A percentile compares a stretch with the other conserved stretches of the same genome.
Evolutionary conservation across 2,113 vertebrate species (phyloP).

Genomic region (Strix aluco): DNA sequence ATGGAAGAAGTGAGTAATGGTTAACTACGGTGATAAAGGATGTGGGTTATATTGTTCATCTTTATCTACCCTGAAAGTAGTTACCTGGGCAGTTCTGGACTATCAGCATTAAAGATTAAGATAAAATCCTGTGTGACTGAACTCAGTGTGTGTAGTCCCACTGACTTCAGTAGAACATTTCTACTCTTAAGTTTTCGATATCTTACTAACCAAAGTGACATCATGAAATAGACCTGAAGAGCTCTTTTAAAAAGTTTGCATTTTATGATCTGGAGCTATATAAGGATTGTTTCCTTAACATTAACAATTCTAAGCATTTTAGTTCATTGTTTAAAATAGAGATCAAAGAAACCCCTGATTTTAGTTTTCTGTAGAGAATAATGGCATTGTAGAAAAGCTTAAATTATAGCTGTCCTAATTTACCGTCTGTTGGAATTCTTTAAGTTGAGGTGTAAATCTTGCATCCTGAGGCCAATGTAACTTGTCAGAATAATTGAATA

Average conservation of each 20-base stretch:
- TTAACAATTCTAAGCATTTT: background rate
- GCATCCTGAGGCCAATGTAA: fast-evolving
- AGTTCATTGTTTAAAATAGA: background rate
- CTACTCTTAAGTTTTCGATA: background rate
- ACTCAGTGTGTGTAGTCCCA: background rate
- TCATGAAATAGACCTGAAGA: background rate
- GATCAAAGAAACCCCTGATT: background rate
- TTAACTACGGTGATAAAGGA: background rate
- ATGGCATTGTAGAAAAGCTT: background rate
- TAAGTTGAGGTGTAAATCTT: background rate
- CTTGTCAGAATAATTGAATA: background rate
- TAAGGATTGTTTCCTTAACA: background rate
- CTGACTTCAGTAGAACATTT: background rate
- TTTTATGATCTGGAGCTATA: background rate
- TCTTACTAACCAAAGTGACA: background rate
- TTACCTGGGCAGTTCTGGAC: background rate
- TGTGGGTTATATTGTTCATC: background rate
- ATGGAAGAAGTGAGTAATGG: background rate
- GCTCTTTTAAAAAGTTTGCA: background rate
- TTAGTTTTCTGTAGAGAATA: background rate
- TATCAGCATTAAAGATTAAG: background rate
- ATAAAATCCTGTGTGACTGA: background rate
- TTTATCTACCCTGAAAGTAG: background rate
- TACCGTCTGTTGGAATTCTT: background rate
- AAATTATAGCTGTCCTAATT: background rate